A percentile compares a stretch with the other conserved stretches of the same genome.
Evolutionary conservation across 2,888 invertebrate species (phyloP).

Genomic region (Lasioglossum lativentre): DNA sequence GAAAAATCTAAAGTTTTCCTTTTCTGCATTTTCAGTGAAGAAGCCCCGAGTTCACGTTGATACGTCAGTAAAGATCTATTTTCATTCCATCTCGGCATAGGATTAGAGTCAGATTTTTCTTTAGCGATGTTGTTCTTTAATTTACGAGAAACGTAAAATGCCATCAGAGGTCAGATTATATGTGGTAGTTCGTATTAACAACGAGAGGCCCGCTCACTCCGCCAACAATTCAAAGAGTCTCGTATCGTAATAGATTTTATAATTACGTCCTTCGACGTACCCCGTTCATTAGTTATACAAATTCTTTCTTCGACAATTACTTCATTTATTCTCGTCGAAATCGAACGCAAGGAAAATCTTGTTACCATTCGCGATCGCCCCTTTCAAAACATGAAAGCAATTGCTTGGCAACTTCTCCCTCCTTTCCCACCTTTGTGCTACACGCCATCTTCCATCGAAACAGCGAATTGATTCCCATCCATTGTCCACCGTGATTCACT

Average conservation of each 20-base stretch:
- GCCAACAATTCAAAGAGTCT: not conserved
- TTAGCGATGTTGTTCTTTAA: conserved; percentile 45
- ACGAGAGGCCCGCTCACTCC: not conserved
- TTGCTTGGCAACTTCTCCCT: not conserved
- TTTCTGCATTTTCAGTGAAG: not conserved
- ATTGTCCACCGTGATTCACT: conserved; percentile 4
- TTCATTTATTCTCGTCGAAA: not conserved
- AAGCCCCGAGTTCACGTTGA: conserved; percentile 6
- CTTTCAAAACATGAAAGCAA: not conserved
- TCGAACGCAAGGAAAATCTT: not conserved
- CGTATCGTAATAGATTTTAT: not conserved
- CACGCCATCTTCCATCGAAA: conserved; percentile 1
- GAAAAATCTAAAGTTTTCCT: not conserved
- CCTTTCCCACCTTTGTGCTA: not conserved
- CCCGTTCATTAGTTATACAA: not conserved
- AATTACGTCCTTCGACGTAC: not conserved
- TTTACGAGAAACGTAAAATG: conserved; percentile 42
- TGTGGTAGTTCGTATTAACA: conserved; percentile 12
- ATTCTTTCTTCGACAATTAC: not conserved
- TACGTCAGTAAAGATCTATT: conserved; percentile 51
- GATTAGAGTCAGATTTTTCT: conserved; percentile 57
- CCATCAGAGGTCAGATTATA: conserved; percentile 37
- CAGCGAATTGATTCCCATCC: conserved; percentile 4
- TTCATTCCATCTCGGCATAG: conserved; percentile 54
- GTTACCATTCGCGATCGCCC: not conserved